phyloP scores from a whole-genome alignment of 1,140 invertebrate species.

The Ips typographus region DNA sequence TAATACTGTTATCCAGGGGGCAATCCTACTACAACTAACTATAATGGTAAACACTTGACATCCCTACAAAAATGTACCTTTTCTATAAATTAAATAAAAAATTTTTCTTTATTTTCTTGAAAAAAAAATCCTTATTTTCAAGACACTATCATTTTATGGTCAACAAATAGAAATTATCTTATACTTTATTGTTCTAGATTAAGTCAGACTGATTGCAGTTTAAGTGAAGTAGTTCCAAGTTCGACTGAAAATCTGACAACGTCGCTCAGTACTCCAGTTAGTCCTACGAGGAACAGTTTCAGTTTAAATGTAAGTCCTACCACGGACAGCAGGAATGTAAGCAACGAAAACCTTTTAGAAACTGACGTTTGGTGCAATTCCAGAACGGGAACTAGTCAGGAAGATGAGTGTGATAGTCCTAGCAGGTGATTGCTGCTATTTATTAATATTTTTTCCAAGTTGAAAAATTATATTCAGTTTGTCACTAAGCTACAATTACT shows the following conservation, averaged over 20 bases:
- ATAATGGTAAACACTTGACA: too few relatives aligned
- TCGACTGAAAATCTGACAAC: constrained; percentile 44
- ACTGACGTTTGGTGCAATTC: constrained; percentile 1
- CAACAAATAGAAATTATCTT: background rate
- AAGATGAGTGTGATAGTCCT: background rate
- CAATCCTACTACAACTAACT: too few relatives aligned
- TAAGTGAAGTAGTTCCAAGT: constrained; percentile 46
- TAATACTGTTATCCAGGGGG: too few relatives aligned
- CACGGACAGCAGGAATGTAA: constrained; percentile 31
- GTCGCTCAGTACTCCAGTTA: constrained; percentile 43
- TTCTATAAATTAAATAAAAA: too few relatives aligned
- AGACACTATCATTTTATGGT: background rate
- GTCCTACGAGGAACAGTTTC: constrained; percentile 43
- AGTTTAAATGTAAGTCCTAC: constrained; percentile 47
- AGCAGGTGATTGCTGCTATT: too few relatives aligned
- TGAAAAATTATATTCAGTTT: background rate
- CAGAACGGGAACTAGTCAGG: constrained; percentile 9
- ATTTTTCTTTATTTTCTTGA: background rate
- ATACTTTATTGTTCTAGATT: constrained; percentile 15
- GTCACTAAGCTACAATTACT: background rate
- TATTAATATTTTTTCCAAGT: background rate
- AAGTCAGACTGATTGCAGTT: constrained; percentile 42
- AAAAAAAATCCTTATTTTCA: background rate
- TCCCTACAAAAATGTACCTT: too few relatives aligned
- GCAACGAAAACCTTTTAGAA: constrained; percentile 30